A percentile compares a stretch with the other conserved stretches of the same genome.
Evolutionary conservation across 2,888 invertebrate genomes (phyloP).

Genomic region (Adelphocoris suturalis): DNA sequence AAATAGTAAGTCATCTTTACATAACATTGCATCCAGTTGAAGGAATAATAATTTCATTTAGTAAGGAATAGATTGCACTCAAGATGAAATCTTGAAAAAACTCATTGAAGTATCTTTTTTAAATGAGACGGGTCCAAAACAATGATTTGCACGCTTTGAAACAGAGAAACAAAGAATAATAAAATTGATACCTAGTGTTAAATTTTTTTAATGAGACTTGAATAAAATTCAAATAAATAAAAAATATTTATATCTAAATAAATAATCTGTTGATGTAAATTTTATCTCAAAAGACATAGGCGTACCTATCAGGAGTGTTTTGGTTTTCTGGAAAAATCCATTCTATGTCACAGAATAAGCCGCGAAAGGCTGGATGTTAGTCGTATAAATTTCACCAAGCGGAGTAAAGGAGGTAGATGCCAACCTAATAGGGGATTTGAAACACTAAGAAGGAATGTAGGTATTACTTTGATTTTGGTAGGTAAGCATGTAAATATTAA

Average conservation of each 20-base stretch:
- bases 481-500: not conserved
- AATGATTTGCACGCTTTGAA: conserved; percentile 68
- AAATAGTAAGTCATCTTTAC: too few relatives aligned
- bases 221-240: too few relatives aligned
- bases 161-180: not conserved
- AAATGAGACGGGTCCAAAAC: conserved; percentile 69
- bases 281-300: conserved; percentile 2
- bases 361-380: too few relatives aligned
- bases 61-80: too few relatives aligned
- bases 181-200: conserved; percentile 13
- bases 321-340: too few relatives aligned
- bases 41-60: too few relatives aligned
- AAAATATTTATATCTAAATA: conserved; percentile 6
- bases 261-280: not conserved
- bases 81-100: conserved; percentile 25
- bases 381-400: not conserved
- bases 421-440: not conserved
- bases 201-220: conserved; percentile 5
- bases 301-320: too few relatives aligned
- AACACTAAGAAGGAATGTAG: not conserved
- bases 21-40: too few relatives aligned
- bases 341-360: too few relatives aligned
- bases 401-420: not conserved
- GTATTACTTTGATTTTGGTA: not conserved
- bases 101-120: conserved; percentile 30